These are phyloP conservation scores for Pelodytes ibericus DNA, from an alignment of 2,797 vertebrate genomes.

Conservation along the genomic window DNA sequence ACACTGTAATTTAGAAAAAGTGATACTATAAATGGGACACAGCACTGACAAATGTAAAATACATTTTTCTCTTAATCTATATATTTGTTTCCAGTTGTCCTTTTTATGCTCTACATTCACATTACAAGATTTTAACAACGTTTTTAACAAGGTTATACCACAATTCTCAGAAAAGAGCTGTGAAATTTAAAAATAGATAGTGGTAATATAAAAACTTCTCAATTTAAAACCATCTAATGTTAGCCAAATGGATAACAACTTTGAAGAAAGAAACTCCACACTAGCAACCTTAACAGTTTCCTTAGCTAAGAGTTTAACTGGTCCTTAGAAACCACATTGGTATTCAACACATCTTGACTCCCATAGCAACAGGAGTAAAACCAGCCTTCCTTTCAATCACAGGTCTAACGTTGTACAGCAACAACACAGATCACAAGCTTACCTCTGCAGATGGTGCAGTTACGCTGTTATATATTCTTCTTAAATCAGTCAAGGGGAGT, in stretches of 20 bases:
- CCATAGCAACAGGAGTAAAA: neutral
- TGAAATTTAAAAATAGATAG: neutral
- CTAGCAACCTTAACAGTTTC: neutral
- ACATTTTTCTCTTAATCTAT: no score
- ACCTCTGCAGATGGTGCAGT: neutral
- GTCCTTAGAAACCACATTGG: constrained; percentile 4
- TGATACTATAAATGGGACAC: no score
- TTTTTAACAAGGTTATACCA: no score
- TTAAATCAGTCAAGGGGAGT: neutral
- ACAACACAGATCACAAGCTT: neutral
- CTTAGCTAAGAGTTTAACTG: neutral
- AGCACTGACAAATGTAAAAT: no score
- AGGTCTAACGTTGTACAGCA: neutral
- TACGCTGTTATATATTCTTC: neutral
- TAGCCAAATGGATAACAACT: neutral
- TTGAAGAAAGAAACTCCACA: neutral
- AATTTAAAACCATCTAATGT: neutral
- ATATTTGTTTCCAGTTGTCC: no score
- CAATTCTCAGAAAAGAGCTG: no score
- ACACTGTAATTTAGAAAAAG: no score
- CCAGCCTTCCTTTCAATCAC: neutral
- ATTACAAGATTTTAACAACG: no score
- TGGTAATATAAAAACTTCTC: neutral
- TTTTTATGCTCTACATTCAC: no score
- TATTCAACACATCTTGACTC: neutral